Percentiles rank a stretch among this genome's conserved stretches.
phyloP scores from a whole-genome alignment of 2,113 vertebrate genomes.

The Geococcyx californianus region DNA sequence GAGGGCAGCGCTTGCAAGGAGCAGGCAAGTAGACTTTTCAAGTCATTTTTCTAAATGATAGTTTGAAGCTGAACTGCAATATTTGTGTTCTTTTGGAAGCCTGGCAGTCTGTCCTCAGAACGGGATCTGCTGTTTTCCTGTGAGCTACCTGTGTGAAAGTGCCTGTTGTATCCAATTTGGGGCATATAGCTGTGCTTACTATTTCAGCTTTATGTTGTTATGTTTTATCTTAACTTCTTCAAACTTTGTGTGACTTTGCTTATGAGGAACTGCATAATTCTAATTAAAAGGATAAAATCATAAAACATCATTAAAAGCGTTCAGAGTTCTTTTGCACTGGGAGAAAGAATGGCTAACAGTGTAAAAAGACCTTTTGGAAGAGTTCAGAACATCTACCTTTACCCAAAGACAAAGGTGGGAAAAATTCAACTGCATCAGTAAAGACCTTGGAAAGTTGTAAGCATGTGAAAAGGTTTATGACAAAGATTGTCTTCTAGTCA shows the following conservation, averaged over 20 bases:
- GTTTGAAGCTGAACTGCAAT: not conserved
- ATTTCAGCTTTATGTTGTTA: not conserved
- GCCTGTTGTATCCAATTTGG: rapidly evolving
- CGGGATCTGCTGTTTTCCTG: not conserved
- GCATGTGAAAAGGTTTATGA: not conserved
- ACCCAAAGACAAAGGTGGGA: not conserved
- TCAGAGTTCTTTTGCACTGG: not conserved
- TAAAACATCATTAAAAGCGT: not conserved
- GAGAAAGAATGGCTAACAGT: not conserved
- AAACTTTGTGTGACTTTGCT: not conserved
- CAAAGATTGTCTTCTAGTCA: not conserved
- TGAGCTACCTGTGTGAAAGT: not conserved
- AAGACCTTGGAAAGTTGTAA: not conserved
- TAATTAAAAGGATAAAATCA: not conserved
- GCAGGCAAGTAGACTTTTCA: not conserved
- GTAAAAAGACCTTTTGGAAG: not conserved
- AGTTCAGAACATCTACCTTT: not conserved
- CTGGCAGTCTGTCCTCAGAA: not conserved
- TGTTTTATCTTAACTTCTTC: not conserved
- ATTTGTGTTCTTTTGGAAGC: not conserved
- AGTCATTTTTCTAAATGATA: not conserved
- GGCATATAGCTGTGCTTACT: not conserved
- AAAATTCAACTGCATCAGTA: not conserved
- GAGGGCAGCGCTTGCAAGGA: not conserved
- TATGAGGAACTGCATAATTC: not conserved